A percentile compares a stretch with the other conserved stretches of the same genome.
phyloP scores from a whole-genome alignment of 2,888 invertebrate species.

The Crossocerus cetratus region DNA sequence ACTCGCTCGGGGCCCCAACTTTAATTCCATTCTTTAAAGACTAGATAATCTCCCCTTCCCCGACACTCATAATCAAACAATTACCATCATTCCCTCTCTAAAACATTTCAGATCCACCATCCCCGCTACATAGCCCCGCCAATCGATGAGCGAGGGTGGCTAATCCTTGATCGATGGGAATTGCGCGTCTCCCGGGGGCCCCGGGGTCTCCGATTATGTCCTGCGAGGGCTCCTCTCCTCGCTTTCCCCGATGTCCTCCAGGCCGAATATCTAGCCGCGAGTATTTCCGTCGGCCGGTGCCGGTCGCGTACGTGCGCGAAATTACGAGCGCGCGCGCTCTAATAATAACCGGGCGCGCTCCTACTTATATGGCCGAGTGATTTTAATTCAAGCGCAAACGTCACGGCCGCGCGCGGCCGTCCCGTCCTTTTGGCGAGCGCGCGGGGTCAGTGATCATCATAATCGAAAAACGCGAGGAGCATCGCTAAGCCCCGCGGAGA shows the following conservation, averaged over 20 bases:
- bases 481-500: slow-evolving; percentile 35
- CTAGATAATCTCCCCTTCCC: too few relatives aligned
- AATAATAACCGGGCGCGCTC: slow-evolving; percentile 66
- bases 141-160: too few relatives aligned
- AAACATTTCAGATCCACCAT: too few relatives aligned
- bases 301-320: slow-evolving; percentile 65
- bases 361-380: slow-evolving; percentile 60
- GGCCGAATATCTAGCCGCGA: slow-evolving; percentile 1
- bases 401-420: slow-evolving; percentile 38
- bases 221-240: slow-evolving; percentile 15
- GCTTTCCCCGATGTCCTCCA: slow-evolving; percentile 29
- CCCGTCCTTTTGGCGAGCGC: slow-evolving; percentile 48
- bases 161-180: too few relatives aligned
- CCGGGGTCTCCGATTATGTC: too few relatives aligned
- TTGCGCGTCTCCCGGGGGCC: too few relatives aligned
- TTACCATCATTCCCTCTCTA: too few relatives aligned
- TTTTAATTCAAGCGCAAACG: slow-evolving; percentile 60
- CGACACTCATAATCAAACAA: too few relatives aligned
- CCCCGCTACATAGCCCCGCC: too few relatives aligned
- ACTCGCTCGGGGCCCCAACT: background rate
- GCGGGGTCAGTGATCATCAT: slow-evolving; percentile 60
- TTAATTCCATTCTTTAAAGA: too few relatives aligned
- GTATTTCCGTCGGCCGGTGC: slow-evolving; percentile 32
- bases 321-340: slow-evolving; percentile 63
- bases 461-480: slow-evolving; percentile 46